These are phyloP conservation scores for Lordiphosa andalusiaca DNA, from an alignment of 2,888 invertebrate genomes.

Conservation along the genomic window DNA sequence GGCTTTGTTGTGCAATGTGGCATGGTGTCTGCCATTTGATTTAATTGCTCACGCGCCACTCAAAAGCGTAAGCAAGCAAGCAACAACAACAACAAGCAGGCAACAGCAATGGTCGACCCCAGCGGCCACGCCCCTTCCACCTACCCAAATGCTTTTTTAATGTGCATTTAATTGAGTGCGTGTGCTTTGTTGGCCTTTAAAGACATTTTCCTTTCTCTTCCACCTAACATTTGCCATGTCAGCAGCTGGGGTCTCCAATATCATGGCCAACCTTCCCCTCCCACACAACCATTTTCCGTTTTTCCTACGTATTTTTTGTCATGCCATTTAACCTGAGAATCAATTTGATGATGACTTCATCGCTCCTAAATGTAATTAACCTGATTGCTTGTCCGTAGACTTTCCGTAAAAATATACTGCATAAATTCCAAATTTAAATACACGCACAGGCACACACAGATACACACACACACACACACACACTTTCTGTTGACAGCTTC, in stretches of 20 bases:
- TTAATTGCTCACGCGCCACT: conserved; percentile 66
- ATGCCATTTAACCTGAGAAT: conserved; percentile 66
- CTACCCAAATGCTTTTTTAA: conserved; percentile 63
- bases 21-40: conserved; percentile 71
- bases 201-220: conserved; percentile 27
- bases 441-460: conserved; percentile 18
- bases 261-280: background rate
- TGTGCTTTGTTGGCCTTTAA: conserved; percentile 49
- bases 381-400: conserved; percentile 40
- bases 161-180: conserved; percentile 72
- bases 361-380: conserved; percentile 56
- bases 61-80: conserved; percentile 3
- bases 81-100: conserved; percentile 6
- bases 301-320: conserved; percentile 37
- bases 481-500: conserved; percentile 20
- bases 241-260: background rate
- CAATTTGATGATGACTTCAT: conserved; percentile 68
- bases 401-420: background rate
- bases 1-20: conserved; percentile 57
- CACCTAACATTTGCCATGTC: conserved; percentile 20
- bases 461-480: conserved; percentile 4
- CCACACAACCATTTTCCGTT: background rate
- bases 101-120: conserved; percentile 22
- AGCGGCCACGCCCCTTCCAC: conserved; percentile 2
- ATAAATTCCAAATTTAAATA: conserved; percentile 31